Evolutionary conservation across 2,113 vertebrate genomes (phyloP).

Genomic region (Aphelocoma coerulescens): DNA sequence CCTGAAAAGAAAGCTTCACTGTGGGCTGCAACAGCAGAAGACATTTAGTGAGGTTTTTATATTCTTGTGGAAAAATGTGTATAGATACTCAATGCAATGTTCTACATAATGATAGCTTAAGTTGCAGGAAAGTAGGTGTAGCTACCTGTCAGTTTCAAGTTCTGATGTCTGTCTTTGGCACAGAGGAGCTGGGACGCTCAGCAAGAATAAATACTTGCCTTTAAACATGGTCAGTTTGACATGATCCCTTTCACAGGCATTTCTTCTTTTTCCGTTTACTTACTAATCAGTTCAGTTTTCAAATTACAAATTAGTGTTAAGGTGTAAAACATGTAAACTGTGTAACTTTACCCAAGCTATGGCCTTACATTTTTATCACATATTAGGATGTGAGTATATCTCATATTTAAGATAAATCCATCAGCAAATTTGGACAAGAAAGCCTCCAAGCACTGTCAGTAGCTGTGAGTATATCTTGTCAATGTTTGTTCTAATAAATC

Average conservation of each 20-base stretch:
- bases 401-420: neutral
- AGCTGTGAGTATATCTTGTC: neutral
- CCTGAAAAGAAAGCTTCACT: neutral
- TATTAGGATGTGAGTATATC: neutral
- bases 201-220: neutral
- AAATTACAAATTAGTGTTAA: neutral
- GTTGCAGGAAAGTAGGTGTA: neutral
- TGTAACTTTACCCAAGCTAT: neutral
- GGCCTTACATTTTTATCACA: neutral
- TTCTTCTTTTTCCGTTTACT: neutral
- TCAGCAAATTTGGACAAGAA: constrained; percentile 9
- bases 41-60: neutral
- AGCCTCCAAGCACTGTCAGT: neutral
- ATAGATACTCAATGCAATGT: neutral
- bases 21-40: neutral
- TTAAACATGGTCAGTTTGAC: neutral
- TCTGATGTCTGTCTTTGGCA: neutral
- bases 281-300: neutral
- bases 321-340: neutral
- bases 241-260: neutral
- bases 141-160: neutral
- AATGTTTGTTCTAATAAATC: neutral
- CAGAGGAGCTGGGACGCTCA: neutral
- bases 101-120: neutral
- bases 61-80: neutral